These are phyloP conservation scores for Aldabrachelys gigantea DNA, from an alignment of 2,113 vertebrate genomes.

Conservation along the genomic window DNA sequence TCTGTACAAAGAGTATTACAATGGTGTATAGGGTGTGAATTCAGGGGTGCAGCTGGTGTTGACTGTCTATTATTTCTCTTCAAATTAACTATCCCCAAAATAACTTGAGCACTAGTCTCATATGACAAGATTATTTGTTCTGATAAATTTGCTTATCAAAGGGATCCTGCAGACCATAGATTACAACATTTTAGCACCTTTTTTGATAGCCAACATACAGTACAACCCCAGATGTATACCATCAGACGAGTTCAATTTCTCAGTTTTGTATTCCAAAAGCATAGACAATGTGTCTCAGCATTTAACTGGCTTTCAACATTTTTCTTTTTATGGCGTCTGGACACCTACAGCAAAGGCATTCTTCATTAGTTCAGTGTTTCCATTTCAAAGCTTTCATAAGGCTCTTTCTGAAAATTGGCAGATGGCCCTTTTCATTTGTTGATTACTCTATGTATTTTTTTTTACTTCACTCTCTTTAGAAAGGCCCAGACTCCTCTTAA, in stretches of 20 bases:
- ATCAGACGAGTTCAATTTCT: neutral
- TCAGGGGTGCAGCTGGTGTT: neutral
- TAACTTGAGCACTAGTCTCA: neutral
- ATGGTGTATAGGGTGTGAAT: too few species aligned
- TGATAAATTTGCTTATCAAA: neutral
- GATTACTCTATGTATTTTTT: neutral
- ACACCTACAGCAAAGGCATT: neutral
- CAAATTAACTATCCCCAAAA: neutral
- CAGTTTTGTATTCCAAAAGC: neutral
- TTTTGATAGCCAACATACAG: neutral
- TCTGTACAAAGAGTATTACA: too few species aligned
- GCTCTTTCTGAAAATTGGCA: neutral
- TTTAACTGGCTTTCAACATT: neutral
- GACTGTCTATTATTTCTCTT: neutral
- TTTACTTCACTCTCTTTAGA: neutral
- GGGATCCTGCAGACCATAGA: neutral
- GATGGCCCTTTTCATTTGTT: neutral
- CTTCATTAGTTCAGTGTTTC: neutral
- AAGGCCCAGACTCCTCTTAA: neutral
- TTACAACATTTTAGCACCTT: neutral
- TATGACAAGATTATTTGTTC: neutral
- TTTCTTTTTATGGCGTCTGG: neutral
- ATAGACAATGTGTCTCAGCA: neutral
- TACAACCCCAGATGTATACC: neutral
- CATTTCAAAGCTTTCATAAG: neutral